Base-by-base conservation (phyloP, 2,113 vertebrate species). In the Columba livia region DNA sequence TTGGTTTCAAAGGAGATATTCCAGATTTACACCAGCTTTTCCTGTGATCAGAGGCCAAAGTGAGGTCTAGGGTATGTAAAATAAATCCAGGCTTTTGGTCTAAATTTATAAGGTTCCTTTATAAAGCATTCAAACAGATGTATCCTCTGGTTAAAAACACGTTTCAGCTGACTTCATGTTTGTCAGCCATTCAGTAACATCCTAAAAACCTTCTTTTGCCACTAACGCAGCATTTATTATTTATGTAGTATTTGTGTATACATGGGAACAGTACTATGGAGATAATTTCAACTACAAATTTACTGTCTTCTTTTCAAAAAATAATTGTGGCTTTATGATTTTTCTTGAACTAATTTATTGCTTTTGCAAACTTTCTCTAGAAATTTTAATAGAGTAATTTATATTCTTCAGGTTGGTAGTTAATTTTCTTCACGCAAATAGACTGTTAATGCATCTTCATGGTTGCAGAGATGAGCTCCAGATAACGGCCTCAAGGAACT, bases 41-140 rank as follows among this genome's bases (percentile, higher is more conserved):
- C 54, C 88, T 72, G 61, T 78, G 86, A 95, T 88, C 57, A 89
- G 77, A 90, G 67, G 90, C 90, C 92, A 93, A 94, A 80, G 34
- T 23, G 34, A 79, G 29, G 44, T 50, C 77, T 79, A 62, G 36
- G 84, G 50, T 50, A 56, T 42, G 36, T 47, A 85, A 93, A 95
- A 95, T 60, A 88, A 85, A 85, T 81, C 65, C 57, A 87, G 40
- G 62, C 28, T 81, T 90, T 81, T 86, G 58, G 80, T 89, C 77
- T 90, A 66, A 89, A 96, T 92, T 81, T 92, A 65, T 75, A 82
- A 84, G 40, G n/a, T 47, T 94, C 29, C 65, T 88, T 86, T 74
- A 79, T 44, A 92, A 94, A 90, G 44, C 70, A 8, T 93, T 94
- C 80, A 69, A 90, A 93, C 34, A 89, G 66, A 94, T 82, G 58